A percentile compares a stretch with the other conserved stretches of the same genome.
These are phyloP conservation scores for Sturnira hondurensis DNA, from an alignment of 2,113 vertebrate species.

Conservation along the genomic window DNA sequence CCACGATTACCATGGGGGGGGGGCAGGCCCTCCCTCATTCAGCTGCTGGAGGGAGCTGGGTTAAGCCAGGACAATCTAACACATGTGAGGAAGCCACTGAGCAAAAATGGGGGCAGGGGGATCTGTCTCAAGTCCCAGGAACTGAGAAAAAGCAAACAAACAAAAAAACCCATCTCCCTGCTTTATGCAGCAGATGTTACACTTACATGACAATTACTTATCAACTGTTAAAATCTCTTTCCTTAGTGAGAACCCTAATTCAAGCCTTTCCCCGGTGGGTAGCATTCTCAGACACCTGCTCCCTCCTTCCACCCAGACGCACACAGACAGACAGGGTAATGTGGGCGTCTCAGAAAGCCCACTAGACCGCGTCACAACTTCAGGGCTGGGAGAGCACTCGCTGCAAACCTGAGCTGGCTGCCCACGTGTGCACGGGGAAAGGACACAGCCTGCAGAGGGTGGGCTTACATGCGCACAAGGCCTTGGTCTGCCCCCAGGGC, in stretches of 20 bases:
- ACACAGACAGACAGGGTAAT: background rate
- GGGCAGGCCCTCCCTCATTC: background rate
- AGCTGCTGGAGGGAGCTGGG: background rate
- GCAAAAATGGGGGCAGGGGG: background rate
- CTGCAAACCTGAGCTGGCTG: background rate
- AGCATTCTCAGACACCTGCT: background rate
- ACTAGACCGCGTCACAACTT: background rate
- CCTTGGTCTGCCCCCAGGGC: background rate
- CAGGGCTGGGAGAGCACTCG: background rate
- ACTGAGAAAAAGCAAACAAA: background rate
- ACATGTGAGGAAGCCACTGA: background rate
- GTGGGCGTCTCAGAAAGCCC: background rate
- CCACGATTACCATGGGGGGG: accelerated
- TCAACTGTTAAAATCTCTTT: background rate
- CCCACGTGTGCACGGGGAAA: background rate
- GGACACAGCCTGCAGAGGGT: background rate
- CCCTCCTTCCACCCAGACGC: background rate
- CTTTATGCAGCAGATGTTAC: background rate
- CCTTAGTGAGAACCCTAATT: background rate
- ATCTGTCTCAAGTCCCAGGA: background rate
- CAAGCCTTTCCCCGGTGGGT: background rate
- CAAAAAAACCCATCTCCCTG: no score
- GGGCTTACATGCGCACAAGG: accelerated
- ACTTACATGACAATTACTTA: background rate
- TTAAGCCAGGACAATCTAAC: background rate